phyloP scores from a whole-genome alignment of 2,113 vertebrate species.

The Chamaetylas fuelleborni region DNA sequence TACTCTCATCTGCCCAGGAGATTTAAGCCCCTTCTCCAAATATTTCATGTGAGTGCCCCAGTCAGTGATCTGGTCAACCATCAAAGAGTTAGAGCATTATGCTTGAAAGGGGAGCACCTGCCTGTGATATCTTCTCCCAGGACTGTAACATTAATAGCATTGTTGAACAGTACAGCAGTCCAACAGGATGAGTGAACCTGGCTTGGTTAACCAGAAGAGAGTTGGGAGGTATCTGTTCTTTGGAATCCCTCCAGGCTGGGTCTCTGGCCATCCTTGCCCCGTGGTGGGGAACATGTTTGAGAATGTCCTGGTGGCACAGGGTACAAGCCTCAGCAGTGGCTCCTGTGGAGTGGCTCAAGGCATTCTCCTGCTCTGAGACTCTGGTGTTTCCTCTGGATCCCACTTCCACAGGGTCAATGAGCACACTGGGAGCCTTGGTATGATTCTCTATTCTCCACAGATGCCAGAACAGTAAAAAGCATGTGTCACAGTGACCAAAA shows the following conservation, averaged over 20 bases:
- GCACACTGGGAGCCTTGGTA: neutral
- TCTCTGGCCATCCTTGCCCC: neutral
- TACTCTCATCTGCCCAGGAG: neutral
- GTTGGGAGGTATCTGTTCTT: neutral
- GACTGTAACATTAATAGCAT: neutral
- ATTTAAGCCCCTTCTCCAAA: neutral
- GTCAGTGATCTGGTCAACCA: neutral
- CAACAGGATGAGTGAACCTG: neutral
- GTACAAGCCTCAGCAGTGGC: neutral
- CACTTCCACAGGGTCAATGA: neutral
- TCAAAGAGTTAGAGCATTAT: neutral
- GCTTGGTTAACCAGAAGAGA: neutral
- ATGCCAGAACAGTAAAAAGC: neutral
- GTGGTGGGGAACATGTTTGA: fast-evolving
- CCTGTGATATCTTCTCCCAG: neutral
- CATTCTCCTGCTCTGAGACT: neutral
- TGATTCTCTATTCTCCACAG: neutral
- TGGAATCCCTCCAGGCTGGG: neutral
- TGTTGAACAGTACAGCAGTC: neutral
- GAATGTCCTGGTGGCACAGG: neutral
- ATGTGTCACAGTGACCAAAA: neutral
- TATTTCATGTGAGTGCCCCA: neutral
- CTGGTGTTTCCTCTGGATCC: neutral
- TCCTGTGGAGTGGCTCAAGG: neutral
- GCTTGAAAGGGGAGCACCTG: neutral